Conservation (phyloP, 2,113 vertebrate genomes). For the Nothoprocta pentlandii region DNA sequence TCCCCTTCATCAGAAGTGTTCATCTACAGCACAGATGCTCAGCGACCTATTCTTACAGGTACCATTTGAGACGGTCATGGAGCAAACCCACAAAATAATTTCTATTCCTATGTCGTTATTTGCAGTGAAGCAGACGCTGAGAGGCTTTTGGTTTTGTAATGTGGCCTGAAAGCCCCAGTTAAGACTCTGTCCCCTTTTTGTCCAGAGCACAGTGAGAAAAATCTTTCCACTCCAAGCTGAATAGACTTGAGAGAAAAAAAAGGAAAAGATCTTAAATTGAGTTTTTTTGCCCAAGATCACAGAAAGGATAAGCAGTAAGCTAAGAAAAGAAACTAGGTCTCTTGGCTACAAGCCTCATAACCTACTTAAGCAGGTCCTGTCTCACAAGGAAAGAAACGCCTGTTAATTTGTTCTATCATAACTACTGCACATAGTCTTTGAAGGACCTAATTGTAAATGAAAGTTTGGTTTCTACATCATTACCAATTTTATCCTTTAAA, state of each 20-base stretch:
- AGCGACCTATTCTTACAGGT: not conserved
- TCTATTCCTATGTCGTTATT: not conserved
- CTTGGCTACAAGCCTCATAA: not conserved
- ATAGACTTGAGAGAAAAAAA: not conserved
- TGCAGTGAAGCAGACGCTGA: not conserved
- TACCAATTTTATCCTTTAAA: not conserved
- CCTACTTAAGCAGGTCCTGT: slow-evolving; percentile 31
- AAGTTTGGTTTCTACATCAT: not conserved
- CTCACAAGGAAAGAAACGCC: not conserved
- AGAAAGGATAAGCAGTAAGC: not conserved
- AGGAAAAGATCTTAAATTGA: not conserved
- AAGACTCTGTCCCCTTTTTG: not conserved
- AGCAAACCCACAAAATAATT: not conserved
- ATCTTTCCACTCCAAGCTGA: not conserved
- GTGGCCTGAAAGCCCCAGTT: not conserved
- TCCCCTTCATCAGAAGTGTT: not conserved
- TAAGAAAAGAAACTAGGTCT: slow-evolving; percentile 16
- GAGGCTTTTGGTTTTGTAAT: not conserved
- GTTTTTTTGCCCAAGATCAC: not conserved
- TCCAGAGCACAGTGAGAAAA: not conserved
- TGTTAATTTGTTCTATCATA: slow-evolving; percentile 36
- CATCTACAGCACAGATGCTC: not conserved
- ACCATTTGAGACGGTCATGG: not conserved
- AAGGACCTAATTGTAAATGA: slow-evolving; percentile 33
- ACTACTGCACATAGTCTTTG: not conserved